Evolutionary conservation across 2,888 invertebrate species (phyloP), one percentile per base, ranked within the genome.

Genomic region (Choreutis nemorana): DNA sequence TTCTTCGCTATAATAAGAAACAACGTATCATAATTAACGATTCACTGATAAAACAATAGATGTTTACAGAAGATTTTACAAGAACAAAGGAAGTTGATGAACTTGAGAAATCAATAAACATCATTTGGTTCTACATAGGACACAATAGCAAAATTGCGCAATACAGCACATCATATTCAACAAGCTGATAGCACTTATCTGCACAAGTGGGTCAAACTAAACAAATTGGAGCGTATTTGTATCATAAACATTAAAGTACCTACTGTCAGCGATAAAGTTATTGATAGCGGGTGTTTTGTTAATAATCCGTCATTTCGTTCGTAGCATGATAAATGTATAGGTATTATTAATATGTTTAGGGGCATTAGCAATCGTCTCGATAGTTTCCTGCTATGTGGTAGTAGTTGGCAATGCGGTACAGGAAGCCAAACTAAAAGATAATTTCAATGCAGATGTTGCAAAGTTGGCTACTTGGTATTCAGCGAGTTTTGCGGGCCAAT

Each of bases 381-480:
- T 27, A 21, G 40, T 44, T 46, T 50, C 50, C 48, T 45, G 46
- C 40, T 37, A 32, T 29, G 24, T 34, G 24, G n/a, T n/a, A n/a
- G n/a, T n/a, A n/a, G 45, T 40, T 44, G 39, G 42, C 41, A 43
- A 48, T 53, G 45, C 45, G 44, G 42, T 43, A 55, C 54, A 65
- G 59, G 67, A 65, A 64, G 55, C 56, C 41, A 40, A 61, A 64
- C 60, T 57, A 49, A 49, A 57, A 51, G 50, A 63, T 57, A 52
- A 64, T 68, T 65, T 57, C 54, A 53, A 72, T 68, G 64, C 64
- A 63, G 57, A 64, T 63, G 52, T 66, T 59, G 61, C 54, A 53
- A 55, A 45, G 53, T 42, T 45, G 44, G 42, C 49, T 8, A 50
- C 35, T 77, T 73, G 63, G 63, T 68, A 77, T 72, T 71, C 77